Evolutionary conservation across 2,113 vertebrate species (phyloP), one percentile per base, ranked within the genome.

Genomic region (Cygnus atratus): DNA sequence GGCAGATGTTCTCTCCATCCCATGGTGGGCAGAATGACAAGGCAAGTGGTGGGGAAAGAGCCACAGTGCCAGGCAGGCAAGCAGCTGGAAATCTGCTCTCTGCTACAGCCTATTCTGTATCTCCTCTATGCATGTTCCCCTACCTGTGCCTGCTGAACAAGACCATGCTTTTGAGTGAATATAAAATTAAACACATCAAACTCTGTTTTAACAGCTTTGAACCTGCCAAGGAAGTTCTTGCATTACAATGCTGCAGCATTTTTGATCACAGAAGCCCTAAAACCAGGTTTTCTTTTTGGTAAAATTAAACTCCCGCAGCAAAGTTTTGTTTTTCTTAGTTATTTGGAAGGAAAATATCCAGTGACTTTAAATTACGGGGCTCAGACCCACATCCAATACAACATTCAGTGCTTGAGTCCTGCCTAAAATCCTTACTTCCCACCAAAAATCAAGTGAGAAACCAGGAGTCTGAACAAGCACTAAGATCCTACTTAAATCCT

Each of bases 201-300:
- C 8, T 77, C 59, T 84, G 37, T 78, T 95, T 87, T 63, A 95
- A 94, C 66, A 89, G 68, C 75, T 92, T 72, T 61, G 70, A 95
- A 92, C 46, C 43, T 73, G 46, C 59, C 89, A 72, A 94, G 72
- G 78, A 96, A 93, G 61, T 93, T 95, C 73, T 90, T 91, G 58
- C 24, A 65, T 77, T 92, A 81, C 61, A 43, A 35, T 24, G 22
- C 20, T 94, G 57, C 43, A 81, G 91, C 25, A 71, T 71, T 92
- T 93, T 72, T 78, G 46, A 84, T 52, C 28, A 4, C 43, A 84
- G 79, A 88, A 94, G 61, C 31, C 55, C 48, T 91, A 61, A 93
- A 87, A 73, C 33, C 39, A 92, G 80, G 87, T 84, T 92, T 96
- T 61, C 41, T 87, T 50, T 93, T 48, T 17, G 37, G 86, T 92